Percentiles rank a stretch among this genome's conserved stretches.
phyloP scores from a whole-genome alignment of 2,888 invertebrate species.

The Ormyrus rosae region DNA sequence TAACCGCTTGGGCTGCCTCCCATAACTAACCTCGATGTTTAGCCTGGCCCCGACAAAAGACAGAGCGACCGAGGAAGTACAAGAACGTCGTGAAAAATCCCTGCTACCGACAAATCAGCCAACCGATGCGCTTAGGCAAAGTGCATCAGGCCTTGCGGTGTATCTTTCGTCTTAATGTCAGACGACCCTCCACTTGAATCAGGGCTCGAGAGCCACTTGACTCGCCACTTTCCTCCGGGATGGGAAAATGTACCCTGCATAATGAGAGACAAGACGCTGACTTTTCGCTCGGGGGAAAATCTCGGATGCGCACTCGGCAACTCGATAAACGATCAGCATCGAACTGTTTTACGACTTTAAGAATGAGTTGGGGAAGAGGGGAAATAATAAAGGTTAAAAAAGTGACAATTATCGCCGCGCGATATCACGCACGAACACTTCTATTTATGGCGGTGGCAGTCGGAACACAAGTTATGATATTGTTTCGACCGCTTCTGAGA shows the following conservation, averaged over 20 bases:
- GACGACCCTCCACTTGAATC: conserved; percentile 7
- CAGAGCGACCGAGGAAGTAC: background rate
- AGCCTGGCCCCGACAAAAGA: conserved; percentile 6
- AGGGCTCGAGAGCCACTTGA: conserved; percentile 19
- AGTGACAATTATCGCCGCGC: conserved; percentile 56
- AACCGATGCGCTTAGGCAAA: background rate
- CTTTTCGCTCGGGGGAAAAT: background rate
- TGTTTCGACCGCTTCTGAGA: conserved; percentile 74
- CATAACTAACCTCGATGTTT: conserved; percentile 71
- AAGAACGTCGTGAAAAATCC: conserved; percentile 9
- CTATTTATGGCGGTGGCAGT: conserved; percentile 73
- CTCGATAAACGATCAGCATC: conserved; percentile 6
- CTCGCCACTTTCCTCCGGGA: background rate
- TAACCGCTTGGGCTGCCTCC: conserved; percentile 64
- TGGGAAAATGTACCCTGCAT: conserved; percentile 12
- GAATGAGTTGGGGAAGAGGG: background rate
- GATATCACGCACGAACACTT: conserved; percentile 67
- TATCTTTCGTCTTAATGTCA: background rate
- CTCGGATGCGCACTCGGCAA: background rate
- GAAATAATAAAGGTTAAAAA: conserved; percentile 39
- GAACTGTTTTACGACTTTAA: background rate
- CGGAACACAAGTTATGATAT: conserved; percentile 75
- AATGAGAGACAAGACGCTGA: background rate
- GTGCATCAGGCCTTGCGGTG: background rate
- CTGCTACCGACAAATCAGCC: conserved; percentile 11